Evolutionary conservation across 2,888 invertebrate genomes (phyloP).

Genomic region (Drosophila paranaensis): DNA sequence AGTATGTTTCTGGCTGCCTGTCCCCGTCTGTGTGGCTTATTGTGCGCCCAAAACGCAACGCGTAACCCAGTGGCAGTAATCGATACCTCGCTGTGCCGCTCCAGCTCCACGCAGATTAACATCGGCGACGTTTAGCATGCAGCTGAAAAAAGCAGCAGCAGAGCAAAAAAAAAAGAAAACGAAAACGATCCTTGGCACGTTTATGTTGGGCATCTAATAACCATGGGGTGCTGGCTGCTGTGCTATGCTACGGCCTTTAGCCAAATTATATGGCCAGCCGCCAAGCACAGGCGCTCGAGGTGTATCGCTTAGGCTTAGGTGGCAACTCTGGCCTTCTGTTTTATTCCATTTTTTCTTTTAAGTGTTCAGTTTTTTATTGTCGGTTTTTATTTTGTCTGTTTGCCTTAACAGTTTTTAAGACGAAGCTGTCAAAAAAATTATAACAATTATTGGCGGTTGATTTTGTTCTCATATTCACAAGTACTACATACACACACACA

Average conservation of each 20-base stretch:
- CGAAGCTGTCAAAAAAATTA: conserved; percentile 13
- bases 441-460: conserved; percentile 20
- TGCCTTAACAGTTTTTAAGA: conserved; percentile 9
- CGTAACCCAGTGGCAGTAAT: conserved; percentile 77
- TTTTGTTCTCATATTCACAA: not conserved
- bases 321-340: conserved; percentile 33
- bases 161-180: conserved; percentile 8
- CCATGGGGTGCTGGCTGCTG: conserved; percentile 67
- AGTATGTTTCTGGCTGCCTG: not conserved
- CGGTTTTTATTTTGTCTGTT: not conserved
- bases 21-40: conserved; percentile 44
- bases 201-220: conserved; percentile 75
- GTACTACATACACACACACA: too few relatives aligned
- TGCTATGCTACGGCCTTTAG: conserved; percentile 60
- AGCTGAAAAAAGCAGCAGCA: conserved; percentile 35
- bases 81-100: conserved; percentile 70
- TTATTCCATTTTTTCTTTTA: not conserved
- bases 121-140: conserved; percentile 71
- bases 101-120: conserved; percentile 63
- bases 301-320: conserved; percentile 32
- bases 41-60: conserved; percentile 50
- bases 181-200: conserved; percentile 52
- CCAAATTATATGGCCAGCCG: conserved; percentile 72
- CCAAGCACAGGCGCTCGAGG: conserved; percentile 26
- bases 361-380: conserved; percentile 26